A percentile compares a stretch with the other conserved stretches of the same genome.
Conservation (phyloP, 2,113 vertebrate species). For the Oncorhynchus keta region DNA sequence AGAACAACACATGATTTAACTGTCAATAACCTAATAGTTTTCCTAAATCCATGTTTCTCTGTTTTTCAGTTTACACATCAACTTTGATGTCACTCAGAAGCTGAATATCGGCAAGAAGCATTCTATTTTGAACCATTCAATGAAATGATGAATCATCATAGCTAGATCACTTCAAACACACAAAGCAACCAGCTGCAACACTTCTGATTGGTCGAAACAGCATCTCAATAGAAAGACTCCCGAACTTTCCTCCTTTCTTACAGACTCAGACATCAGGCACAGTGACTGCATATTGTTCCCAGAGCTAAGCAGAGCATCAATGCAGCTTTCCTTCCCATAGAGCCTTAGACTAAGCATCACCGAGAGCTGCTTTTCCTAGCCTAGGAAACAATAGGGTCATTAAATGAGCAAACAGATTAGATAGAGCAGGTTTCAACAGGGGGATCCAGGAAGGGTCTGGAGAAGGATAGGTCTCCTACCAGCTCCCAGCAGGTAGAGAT, state of each 20-base stretch:
- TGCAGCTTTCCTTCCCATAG: constrained; percentile 62
- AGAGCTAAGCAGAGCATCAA: constrained; percentile 48
- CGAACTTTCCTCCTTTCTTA: constrained; percentile 41
- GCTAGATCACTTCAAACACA: neutral
- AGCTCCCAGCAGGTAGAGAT: constrained; percentile 60
- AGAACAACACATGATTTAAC: no score
- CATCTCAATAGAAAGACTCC: constrained; percentile 28
- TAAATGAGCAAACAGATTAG: constrained; percentile 78
- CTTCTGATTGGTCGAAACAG: constrained; percentile 21
- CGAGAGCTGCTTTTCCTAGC: constrained; percentile 63
- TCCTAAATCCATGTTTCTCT: no score
- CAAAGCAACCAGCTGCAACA: constrained; percentile 22
- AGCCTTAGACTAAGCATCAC: constrained; percentile 55
- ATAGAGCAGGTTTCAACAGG: constrained; percentile 53
- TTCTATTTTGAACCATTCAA: no score
- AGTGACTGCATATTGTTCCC: constrained; percentile 48
- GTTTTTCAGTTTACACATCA: no score
- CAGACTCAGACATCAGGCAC: constrained; percentile 46
- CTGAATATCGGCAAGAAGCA: no score
- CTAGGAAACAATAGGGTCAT: constrained; percentile 70
- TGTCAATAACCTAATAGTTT: no score
- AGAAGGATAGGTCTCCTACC: constrained; percentile 23
- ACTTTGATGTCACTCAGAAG: no score
- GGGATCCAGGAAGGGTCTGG: constrained; percentile 46
- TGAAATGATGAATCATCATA: neutral